Conservation (phyloP, 92 coral and sea anemone genomes). For the Epizoanthus scotinus region DNA sequence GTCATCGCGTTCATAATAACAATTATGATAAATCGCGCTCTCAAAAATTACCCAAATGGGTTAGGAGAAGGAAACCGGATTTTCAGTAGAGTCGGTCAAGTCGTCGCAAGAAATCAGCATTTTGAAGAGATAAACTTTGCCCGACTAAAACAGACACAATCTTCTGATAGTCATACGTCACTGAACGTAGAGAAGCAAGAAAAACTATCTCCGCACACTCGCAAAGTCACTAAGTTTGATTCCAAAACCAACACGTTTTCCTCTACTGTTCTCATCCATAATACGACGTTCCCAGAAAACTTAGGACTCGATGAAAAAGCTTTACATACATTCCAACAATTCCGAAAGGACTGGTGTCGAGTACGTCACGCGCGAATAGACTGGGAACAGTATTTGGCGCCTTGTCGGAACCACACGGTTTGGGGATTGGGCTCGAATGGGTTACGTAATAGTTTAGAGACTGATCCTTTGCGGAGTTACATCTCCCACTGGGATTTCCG, state of each 20-base stretch:
- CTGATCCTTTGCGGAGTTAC: conserved; percentile 63
- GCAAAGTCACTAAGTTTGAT: too few relatives aligned
- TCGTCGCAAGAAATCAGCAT: background rate
- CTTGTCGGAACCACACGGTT: conserved; percentile 65
- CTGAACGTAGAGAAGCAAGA: background rate
- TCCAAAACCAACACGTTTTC: background rate
- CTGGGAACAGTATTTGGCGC: conserved; percentile 72
- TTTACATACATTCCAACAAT: conserved; percentile 18
- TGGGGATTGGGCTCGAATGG: conserved; percentile 54
- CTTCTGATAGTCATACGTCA: background rate
- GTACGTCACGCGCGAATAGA: conserved; percentile 69
- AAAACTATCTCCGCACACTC: too few relatives aligned
- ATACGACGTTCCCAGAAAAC: background rate
- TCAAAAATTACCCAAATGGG: background rate
- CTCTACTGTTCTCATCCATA: background rate
- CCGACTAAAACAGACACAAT: background rate
- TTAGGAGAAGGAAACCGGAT: background rate
- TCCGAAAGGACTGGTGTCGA: conserved; percentile 80
- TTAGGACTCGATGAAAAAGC: background rate
- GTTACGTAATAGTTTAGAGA: conserved; percentile 24
- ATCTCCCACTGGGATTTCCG: conserved; percentile 67
- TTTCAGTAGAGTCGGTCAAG: background rate
- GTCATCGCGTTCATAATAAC: background rate
- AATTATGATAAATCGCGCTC: background rate
- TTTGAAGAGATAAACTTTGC: background rate